Conservation (phyloP, 2,888 invertebrate species). For the Polyploca ridens region DNA sequence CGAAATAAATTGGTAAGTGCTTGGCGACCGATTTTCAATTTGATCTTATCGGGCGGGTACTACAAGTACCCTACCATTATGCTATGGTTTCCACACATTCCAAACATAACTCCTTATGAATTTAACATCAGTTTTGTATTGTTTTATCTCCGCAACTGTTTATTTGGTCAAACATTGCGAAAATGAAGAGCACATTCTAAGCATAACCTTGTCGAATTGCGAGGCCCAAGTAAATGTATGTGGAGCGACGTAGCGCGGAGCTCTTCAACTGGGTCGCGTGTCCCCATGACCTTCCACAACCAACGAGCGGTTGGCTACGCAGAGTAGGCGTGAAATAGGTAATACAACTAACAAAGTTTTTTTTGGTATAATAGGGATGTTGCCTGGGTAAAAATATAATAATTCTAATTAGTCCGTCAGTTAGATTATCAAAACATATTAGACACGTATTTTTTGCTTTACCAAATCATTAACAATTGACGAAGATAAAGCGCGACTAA, state of each 20-base stretch:
- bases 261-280: slow-evolving; percentile 8
- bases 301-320: background rate
- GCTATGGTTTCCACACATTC: background rate
- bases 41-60: too few species aligned
- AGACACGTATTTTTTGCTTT: too few species aligned
- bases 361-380: too few species aligned
- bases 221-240: slow-evolving; percentile 18
- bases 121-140: background rate
- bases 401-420: too few species aligned
- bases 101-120: too few species aligned
- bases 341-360: background rate
- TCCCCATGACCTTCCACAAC: slow-evolving; percentile 15
- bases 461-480: too few species aligned
- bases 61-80: too few species aligned
- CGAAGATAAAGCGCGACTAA: too few species aligned
- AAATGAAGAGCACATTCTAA: slow-evolving; percentile 27
- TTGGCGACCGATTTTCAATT: too few species aligned
- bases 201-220: slow-evolving; percentile 20
- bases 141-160: background rate
- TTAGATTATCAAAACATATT: too few species aligned
- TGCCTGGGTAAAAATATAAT: too few species aligned
- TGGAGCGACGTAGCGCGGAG: slow-evolving; percentile 11
- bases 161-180: slow-evolving; percentile 17
- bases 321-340: background rate
- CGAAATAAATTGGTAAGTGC: too few species aligned